Evolutionary conservation across 1,140 invertebrate genomes (phyloP).

Genomic region (Drosophila kanapiae): DNA sequence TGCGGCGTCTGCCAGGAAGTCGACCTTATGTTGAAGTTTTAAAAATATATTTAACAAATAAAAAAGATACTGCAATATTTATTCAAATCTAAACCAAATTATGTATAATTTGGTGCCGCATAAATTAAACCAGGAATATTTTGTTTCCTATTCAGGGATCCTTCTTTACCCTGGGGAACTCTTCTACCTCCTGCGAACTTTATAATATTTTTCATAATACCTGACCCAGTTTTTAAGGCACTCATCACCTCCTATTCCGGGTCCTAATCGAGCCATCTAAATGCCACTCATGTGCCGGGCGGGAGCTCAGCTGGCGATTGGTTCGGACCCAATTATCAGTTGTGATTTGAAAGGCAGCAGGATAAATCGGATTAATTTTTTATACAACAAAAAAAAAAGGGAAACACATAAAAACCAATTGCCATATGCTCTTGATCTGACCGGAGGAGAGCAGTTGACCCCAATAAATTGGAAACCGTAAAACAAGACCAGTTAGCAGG

Average conservation of each 20-base stretch:
- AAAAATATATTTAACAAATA: not conserved
- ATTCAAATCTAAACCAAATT: not conserved
- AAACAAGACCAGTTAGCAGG: conserved; percentile 24
- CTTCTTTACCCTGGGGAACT: too few relatives aligned
- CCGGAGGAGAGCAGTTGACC: conserved; percentile 38
- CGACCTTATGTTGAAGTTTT: too few relatives aligned
- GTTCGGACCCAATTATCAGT: conserved; percentile 71
- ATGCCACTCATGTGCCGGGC: conserved; percentile 50
- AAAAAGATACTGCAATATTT: not conserved
- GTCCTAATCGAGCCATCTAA: conserved; percentile 61
- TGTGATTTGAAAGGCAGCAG: conserved; percentile 53
- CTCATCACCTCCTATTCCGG: conserved; percentile 13
- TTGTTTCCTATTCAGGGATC: not conserved
- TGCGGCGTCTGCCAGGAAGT: conserved; percentile 9
- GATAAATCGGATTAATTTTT: conserved; percentile 49
- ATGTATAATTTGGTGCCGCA: not conserved
- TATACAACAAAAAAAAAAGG: conserved; percentile 18
- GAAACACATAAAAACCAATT: conserved; percentile 25
- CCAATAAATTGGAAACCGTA: conserved; percentile 64
- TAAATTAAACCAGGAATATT: not conserved
- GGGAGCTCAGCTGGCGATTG: conserved; percentile 52
- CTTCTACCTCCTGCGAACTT: not conserved
- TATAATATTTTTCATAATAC: conserved; percentile 7
- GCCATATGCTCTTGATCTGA: conserved; percentile 4
- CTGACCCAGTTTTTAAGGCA: not conserved